A percentile compares a stretch with the other conserved stretches of the same genome.
These are phyloP conservation scores for Drosophila mimica DNA, from an alignment of 2,888 invertebrate species.

Conservation along the genomic window DNA sequence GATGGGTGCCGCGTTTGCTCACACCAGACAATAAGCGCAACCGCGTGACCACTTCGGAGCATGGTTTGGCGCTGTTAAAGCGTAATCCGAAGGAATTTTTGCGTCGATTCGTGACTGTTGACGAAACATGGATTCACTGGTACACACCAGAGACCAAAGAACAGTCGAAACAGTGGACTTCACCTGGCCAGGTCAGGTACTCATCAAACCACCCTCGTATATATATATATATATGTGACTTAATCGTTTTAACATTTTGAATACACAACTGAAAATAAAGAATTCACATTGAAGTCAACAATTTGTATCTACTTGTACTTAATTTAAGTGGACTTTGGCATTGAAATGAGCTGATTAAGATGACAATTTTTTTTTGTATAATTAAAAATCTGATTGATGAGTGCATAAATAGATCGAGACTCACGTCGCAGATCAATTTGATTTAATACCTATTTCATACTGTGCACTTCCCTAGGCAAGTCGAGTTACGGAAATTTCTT, in stretches of 20 bases:
- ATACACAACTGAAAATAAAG: conserved; percentile 33
- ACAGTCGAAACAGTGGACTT: no score
- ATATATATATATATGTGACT: background rate
- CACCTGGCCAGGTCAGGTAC: no score
- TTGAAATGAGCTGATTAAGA: background rate
- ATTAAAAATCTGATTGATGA: background rate
- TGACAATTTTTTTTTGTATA: background rate
- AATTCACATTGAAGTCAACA: conserved; percentile 5
- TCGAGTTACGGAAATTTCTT: conserved; percentile 36
- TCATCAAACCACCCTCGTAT: no score
- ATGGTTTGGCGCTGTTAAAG: no score
- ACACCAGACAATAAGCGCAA: no score
- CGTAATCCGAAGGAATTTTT: no score
- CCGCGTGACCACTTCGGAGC: no score
- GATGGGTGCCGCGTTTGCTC: no score
- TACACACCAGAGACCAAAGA: no score
- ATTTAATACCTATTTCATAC: background rate
- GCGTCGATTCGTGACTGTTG: no score
- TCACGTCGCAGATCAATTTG: background rate
- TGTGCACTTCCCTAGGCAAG: background rate
- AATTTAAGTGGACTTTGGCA: conserved; percentile 33
- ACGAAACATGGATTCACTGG: no score
- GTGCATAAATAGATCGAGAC: background rate
- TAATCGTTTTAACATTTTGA: conserved; percentile 14
- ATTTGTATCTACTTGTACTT: background rate